Base-by-base conservation (phyloP, 2,888 invertebrate genomes). In the Thalpophila matura region DNA sequence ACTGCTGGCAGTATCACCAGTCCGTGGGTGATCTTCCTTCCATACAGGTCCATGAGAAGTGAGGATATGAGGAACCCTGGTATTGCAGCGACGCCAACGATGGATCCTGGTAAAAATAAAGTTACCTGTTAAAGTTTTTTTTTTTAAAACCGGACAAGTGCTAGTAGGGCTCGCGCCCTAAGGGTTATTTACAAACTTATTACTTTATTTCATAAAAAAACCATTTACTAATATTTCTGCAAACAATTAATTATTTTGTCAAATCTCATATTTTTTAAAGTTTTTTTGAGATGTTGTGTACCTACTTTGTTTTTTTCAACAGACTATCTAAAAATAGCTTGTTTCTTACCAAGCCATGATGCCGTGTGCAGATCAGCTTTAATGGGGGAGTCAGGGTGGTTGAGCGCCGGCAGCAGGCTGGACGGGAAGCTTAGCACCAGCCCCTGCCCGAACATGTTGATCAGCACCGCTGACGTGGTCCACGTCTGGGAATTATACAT, bases 321-420 rank as follows among this genome's bases (percentile, higher is more conserved):
- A n/a, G n/a, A n/a, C n/a, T n/a, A n/a, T n/a, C n/a, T n/a, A n/a
- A n/a, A n/a, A n/a, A n/a, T n/a, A n/a, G n/a, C n/a, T n/a, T 10
- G 3, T 26, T 14, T 22, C 33, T 68, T 69, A 91, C 92, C 95
- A 75, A 96, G 93, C 96, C 96, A 96, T 18, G 95, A 95, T 26
- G 91, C 91, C 16, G 95, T 88, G 9, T 92, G 86, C 40, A 88
- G 82, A 40, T 89, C 89, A 12, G 92, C 89, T 10, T 78, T 81
- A 27, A 95, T 90, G 4, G 83, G 69, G 4, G 90, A 89, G 40
- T 88, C 85, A 1, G 85, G 80, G 1, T 75, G 62, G 54, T 89
- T 85, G 18, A 96, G 86, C 72, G 96, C 96, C 0, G 96, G 96
- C 18, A 96, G 80, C 27, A 96, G 83, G 3, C 96, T 91, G 5